Conservation (phyloP, 2,888 invertebrate genomes). For the Gymnoscelis rufifasciata region DNA sequence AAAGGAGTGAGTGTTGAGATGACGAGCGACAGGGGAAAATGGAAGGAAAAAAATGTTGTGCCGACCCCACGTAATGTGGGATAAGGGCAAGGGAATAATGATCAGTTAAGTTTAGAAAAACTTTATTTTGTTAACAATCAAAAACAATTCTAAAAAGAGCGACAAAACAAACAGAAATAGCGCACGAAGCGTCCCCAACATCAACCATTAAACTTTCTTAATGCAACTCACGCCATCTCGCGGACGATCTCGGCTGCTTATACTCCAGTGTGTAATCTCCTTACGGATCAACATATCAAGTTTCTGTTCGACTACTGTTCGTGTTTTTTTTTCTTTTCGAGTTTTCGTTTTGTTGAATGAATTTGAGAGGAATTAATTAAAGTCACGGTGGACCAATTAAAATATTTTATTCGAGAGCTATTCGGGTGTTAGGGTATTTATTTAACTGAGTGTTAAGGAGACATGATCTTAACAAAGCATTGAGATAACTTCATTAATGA, state of each 20-base stretch:
- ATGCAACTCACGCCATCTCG: conserved; percentile 17
- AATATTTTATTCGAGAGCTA: conserved; percentile 3
- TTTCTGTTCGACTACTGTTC: conserved; percentile 64
- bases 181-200: neutral
- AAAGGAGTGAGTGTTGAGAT: no score
- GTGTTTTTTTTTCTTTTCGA: conserved; percentile 18
- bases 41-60: no score
- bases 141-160: no score
- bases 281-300: conserved; percentile 57
- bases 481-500: no score
- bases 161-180: no score
- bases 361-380: conserved; percentile 30
- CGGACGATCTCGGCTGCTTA: conserved; percentile 19
- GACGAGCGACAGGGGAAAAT: no score
- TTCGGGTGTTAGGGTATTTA: conserved; percentile 4
- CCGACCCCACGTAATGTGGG: no score
- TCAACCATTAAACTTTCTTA: conserved; percentile 18
- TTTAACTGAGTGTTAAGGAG: no score
- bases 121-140: no score
- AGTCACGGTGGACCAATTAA: conserved; percentile 19
- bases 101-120: no score
- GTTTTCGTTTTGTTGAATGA: conserved; percentile 16
- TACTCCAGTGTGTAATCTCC: conserved; percentile 47
- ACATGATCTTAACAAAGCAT: no score
- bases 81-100: no score